Base-by-base conservation (phyloP, 37 sponge, comb jelly and placozoan species). In the Mnemiopsis leidyi region DNA sequence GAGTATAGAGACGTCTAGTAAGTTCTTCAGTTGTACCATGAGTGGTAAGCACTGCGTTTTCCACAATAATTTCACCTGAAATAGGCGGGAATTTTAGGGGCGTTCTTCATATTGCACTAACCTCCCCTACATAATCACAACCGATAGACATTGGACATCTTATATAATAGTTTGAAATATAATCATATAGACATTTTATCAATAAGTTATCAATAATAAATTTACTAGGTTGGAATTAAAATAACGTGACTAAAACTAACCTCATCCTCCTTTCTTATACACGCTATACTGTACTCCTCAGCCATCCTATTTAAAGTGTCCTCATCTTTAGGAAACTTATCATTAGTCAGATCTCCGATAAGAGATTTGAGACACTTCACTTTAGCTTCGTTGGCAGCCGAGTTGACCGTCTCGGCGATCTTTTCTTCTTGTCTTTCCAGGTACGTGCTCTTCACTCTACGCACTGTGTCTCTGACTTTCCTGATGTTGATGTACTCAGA, bases 281-380 rank as follows among this genome's bases (percentile, higher is more conserved):
- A 85, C 20, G 40, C 90, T 23, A 85, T 40, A 29, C 90, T 85
- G 90, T 40, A 40, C 90, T 85, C 90, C 29, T 85, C 29, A 39
- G 90, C 40, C 61, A 40, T 85, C 39, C 28, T 38, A 23, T 85
- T 40, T 25, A 85, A 61, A 13, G 79, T 77, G 20, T 77, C 79
- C 33, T 34, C 79, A 32, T 77, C 79, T 1, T 77, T 26, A 28
- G 79, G 79, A 32, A 21, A 77, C 36, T 77, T 77, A 0, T 77
- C 79, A 33, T 32, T 32, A 20, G 79, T 77, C 79, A 77, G 18
- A 5, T 77, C 79, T 39, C 13, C 23, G 9, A 40, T 40, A 3
- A 85, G 90, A 1, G 25, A 13, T 85, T 85, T 85, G 0, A 85
- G 61, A 33, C 29, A 25, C 39, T 85, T 18, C 23, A 77, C 39